Evolutionary conservation across 2,888 invertebrate species (phyloP).

Genomic region (Blastobasis lacticolella): DNA sequence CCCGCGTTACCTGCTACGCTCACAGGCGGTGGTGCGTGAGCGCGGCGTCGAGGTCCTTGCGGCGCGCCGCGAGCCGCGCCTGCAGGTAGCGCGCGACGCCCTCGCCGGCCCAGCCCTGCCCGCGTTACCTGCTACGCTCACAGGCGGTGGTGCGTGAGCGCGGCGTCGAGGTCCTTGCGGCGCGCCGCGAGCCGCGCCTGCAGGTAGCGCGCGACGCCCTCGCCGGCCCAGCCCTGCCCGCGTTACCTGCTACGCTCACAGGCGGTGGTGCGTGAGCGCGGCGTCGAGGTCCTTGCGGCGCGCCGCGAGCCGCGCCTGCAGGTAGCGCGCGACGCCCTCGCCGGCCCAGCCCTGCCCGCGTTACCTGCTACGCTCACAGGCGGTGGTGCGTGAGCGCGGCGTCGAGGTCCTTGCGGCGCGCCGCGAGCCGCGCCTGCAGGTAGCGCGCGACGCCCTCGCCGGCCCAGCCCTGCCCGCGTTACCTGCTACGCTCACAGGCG

Average conservation of each 20-base stretch:
- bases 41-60: too few relatives aligned
- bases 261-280: too few relatives aligned
- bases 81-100: not conserved
- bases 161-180: conserved; percentile 93
- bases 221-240: conserved; percentile 95
- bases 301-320: too few relatives aligned
- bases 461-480: conserved; percentile 93
- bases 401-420: too few relatives aligned
- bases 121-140: not conserved
- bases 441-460: conserved; percentile 63
- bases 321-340: conserved; percentile 89
- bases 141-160: conserved; percentile 34
- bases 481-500: conserved; percentile 83
- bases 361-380: conserved; percentile 96
- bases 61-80: too few relatives aligned
- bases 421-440: too few relatives aligned
- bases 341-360: conserved; percentile 94
- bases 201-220: conserved; percentile 97
- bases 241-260: conserved; percentile 89
- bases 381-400: too few relatives aligned
- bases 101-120: not conserved
- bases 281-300: too few relatives aligned
- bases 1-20: conserved; percentile 93
- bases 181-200: conserved; percentile 97
- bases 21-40: too few relatives aligned